Evolutionary conservation across 2,113 vertebrate species (phyloP).

Genomic region (Ursus arctos): DNA sequence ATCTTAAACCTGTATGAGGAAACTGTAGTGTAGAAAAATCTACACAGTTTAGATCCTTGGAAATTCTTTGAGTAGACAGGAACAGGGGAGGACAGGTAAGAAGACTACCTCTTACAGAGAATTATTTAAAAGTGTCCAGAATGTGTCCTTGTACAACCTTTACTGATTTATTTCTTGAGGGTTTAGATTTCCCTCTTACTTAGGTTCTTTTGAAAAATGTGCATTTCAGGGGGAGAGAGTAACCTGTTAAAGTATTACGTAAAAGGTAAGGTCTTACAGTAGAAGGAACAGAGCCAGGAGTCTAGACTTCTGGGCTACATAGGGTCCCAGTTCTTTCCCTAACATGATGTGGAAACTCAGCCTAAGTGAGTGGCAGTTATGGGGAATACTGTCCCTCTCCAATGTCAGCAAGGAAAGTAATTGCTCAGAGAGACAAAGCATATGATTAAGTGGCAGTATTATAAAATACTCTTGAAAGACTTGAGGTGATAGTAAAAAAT

Average conservation of each 20-base stretch:
- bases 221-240: background rate
- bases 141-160: background rate
- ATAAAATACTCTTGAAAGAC: background rate
- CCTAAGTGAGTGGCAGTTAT: background rate
- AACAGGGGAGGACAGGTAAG: background rate
- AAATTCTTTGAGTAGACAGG: background rate
- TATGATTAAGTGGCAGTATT: background rate
- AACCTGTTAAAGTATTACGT: background rate
- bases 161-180: background rate
- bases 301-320: background rate
- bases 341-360: background rate
- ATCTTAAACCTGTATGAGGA: background rate
- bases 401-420: background rate
- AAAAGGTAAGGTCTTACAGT: background rate
- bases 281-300: background rate
- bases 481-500: background rate
- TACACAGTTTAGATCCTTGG: background rate
- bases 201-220: constrained; percentile 10
- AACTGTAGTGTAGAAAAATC: background rate
- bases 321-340: background rate
- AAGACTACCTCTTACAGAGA: background rate
- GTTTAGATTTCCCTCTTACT: background rate
- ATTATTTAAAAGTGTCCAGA: background rate
- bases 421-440: background rate
- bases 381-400: background rate